Percentiles rank a stretch among this genome's conserved stretches.
Conservation (phyloP, 2,888 invertebrate species). For the Pachycephus smyrnensis region DNA sequence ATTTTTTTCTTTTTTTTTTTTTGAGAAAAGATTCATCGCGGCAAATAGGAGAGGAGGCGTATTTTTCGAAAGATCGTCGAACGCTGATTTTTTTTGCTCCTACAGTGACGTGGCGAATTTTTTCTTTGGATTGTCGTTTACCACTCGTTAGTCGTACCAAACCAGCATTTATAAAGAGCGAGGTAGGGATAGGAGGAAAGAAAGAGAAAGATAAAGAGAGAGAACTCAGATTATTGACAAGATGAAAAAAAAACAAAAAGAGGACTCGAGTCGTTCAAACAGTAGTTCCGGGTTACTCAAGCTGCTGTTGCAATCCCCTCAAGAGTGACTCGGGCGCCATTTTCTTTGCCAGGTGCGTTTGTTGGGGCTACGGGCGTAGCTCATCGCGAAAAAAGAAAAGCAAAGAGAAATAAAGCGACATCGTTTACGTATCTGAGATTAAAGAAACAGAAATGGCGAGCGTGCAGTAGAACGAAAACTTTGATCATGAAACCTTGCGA, state of each 20-base stretch:
- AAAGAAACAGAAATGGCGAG: neutral
- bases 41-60: neutral
- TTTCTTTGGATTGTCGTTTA: neutral
- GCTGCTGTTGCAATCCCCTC: neutral
- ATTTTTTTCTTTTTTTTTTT: constrained; percentile 31
- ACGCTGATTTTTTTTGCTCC: neutral
- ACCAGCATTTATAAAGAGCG: constrained; percentile 56
- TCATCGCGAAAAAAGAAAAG: neutral
- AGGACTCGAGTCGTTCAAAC: constrained; percentile 9
- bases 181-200: neutral
- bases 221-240: constrained; percentile 7
- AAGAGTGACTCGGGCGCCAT: neutral
- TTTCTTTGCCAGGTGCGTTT: neutral
- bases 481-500: neutral
- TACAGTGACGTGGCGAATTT: too few relatives aligned
- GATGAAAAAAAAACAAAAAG: constrained; percentile 10
- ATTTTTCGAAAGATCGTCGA: neutral
- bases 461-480: neutral
- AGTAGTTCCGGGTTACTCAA: neutral
- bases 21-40: neutral
- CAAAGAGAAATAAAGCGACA: neutral
- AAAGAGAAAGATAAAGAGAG: constrained; percentile 9
- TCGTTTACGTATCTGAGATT: neutral
- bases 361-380: neutral
- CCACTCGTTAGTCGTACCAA: constrained; percentile 60